Evolutionary conservation across 1,140 invertebrate species (phyloP), one percentile per base, ranked within the genome.

Genomic region (Alviniconcha marisindica): DNA sequence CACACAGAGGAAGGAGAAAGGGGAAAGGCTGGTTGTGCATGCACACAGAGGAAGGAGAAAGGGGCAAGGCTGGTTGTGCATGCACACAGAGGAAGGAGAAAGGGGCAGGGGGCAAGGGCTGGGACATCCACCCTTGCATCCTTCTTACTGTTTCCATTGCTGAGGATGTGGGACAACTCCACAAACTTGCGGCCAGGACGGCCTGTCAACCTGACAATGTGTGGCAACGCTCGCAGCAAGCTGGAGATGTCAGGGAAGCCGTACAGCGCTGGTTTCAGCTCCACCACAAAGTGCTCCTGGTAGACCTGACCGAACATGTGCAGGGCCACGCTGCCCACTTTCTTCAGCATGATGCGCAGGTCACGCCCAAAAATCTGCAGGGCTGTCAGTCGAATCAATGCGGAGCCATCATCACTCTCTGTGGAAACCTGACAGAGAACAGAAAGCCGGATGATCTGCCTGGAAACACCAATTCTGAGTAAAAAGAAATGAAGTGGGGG

Each of bases 361-460:
- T 95, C 93, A 73, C 94, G 93, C 0, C 95, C 95, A 80, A 96
- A 95, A 54, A 93, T 89, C 87, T 95, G 94, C 33, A 96, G 88
- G 3, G 94, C 93, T 4, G 93, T 94, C 28, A 96, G 90, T 84
- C 94, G 93, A 28, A 96, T 93, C 24, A 91, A 82, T 2, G 86
- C 90, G 21, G 89, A 90, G 21, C 89, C 87, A 66, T 89, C 90
- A 85, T 89, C 90, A 28, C 86, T 88, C 4, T 83, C 84, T 21
- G 71, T 74, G 1, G 82, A 78, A 2, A 86, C 79, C 85, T 86
- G 82, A 1, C 66, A 74, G 12, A 56, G 38, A 21, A 10, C 28
- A 66, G 36, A 76, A 71, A 73, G n/a, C 12, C 56, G 28, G 24
- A 60, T 60, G n/a, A 60, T 60, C 7, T 60, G 7, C 21, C 7